Evolutionary conservation across 2,888 invertebrate genomes (phyloP), one percentile per base, ranked within the genome.

Genomic region (Oxyscelio sp.): DNA sequence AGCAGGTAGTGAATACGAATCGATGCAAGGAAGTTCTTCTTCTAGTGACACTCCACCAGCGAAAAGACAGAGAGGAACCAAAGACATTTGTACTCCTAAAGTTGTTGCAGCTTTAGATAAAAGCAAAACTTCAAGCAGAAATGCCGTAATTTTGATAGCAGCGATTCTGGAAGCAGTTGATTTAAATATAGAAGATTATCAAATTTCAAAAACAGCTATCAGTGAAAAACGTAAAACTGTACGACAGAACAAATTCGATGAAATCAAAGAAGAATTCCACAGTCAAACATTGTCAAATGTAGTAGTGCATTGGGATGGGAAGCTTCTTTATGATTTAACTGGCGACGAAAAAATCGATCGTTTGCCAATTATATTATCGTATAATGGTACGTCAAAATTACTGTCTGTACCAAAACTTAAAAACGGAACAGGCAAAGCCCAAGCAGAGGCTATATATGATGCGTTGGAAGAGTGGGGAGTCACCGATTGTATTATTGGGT

Each of bases 221-320:
- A 19, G 43, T 52, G 38, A 56, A 17, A 40, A 54, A 22, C 17
- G 68, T 17, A 21, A 68, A 43, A 43, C 8, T 13, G 19, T 56
- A 43, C 54, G 68, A 17, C 17, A 56, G 27, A 15, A 6, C 15
- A 68, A 68, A 68, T 68, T 68, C 52, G 17, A 65, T 13, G 65
- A 65, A 65, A 65, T 65, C 6, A 50, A 65, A 22, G 34, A 31
- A 27, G 50, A 52, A 24, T 66, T 66, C 24, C 9, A 75, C 56
- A 50, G 50, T 24, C 24, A 65, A n/a, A 78, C 85, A 24, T 63
- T 86, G 15, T 75, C 87, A 50, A 77, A 77, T 58, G 40, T 84
- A 19, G 78, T 86, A 66, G 54, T 88, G 17, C 89, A 90, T 66
- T 91, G 90, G 90, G 88, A 91, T 84, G 87, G 87, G 19, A 61